These are phyloP conservation scores for Calameuta idolon DNA, from an alignment of 2,888 invertebrate species.

Conservation along the genomic window DNA sequence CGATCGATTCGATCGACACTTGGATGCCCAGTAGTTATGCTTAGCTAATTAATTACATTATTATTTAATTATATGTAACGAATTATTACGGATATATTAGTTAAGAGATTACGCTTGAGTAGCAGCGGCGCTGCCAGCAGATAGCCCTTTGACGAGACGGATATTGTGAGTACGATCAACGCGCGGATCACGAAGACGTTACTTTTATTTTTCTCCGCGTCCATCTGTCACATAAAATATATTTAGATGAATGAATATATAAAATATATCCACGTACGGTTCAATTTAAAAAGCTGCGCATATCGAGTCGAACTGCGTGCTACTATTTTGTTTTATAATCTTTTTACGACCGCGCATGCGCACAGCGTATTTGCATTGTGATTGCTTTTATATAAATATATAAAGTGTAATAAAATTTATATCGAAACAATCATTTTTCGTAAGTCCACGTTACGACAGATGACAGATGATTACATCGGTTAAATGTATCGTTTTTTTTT, in stretches of 20 bases:
- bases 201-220: not conserved
- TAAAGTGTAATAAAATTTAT: constrained; percentile 34
- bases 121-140: constrained; percentile 15
- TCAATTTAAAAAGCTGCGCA: not conserved
- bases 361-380: not conserved
- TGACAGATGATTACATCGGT: not conserved
- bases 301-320: not conserved
- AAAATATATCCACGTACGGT: not conserved
- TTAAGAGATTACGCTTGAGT: constrained; percentile 6
- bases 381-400: constrained; percentile 2
- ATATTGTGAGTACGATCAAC: not conserved
- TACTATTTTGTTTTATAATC: not conserved
- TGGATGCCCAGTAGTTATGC: constrained; percentile 52
- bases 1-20: constrained; percentile 35
- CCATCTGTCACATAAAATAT: not conserved
- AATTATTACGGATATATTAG: constrained; percentile 22
- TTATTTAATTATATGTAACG: constrained; percentile 24
- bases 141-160: not conserved
- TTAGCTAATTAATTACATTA: constrained; percentile 50
- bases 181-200: not conserved
- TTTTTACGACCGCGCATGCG: not conserved
- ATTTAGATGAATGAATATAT: not conserved
- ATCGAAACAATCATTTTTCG: constrained; percentile 29
- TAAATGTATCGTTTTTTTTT: not conserved
- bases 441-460: not conserved